Conservation (phyloP, 2,888 invertebrate genomes). For the Antitype chi region DNA sequence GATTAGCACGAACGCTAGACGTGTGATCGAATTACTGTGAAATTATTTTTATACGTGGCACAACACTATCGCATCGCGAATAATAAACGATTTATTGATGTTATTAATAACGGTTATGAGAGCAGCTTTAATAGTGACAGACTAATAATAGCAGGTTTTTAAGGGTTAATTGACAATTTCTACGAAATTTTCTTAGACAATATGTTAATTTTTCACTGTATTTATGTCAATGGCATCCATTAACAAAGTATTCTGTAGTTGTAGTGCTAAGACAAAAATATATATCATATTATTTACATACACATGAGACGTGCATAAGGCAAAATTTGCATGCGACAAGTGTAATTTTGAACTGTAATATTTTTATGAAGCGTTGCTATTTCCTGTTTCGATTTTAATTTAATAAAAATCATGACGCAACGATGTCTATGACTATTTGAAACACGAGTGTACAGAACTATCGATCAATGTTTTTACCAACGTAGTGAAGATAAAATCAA, state of each 20-base stretch:
- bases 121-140: slow-evolving; percentile 34
- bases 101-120: slow-evolving; percentile 47
- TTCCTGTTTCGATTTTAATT: slow-evolving; percentile 33
- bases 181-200: slow-evolving; percentile 28
- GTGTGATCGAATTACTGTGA: slow-evolving; percentile 59
- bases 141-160: slow-evolving; percentile 36
- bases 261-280: slow-evolving; percentile 23
- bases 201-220: slow-evolving; percentile 15
- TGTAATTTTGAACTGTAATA: slow-evolving; percentile 8
- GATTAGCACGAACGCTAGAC: slow-evolving; percentile 69
- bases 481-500: slow-evolving; percentile 75
- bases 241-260: neutral
- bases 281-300: slow-evolving; percentile 30
- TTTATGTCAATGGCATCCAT: slow-evolving; percentile 34
- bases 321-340: slow-evolving; percentile 39
- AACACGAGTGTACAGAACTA: slow-evolving; percentile 71
- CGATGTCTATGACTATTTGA: slow-evolving; percentile 67
- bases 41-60: slow-evolving; percentile 54
- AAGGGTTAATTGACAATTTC: slow-evolving; percentile 46
- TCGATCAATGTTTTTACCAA: slow-evolving; percentile 73
- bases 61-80: slow-evolving; percentile 48
- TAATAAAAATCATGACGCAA: slow-evolving; percentile 52
- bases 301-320: slow-evolving; percentile 17
- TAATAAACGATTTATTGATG: slow-evolving; percentile 48
- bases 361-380: neutral